Evolutionary conservation across 1,140 invertebrate species (phyloP).

Genomic region (Chlorops oryzae): DNA sequence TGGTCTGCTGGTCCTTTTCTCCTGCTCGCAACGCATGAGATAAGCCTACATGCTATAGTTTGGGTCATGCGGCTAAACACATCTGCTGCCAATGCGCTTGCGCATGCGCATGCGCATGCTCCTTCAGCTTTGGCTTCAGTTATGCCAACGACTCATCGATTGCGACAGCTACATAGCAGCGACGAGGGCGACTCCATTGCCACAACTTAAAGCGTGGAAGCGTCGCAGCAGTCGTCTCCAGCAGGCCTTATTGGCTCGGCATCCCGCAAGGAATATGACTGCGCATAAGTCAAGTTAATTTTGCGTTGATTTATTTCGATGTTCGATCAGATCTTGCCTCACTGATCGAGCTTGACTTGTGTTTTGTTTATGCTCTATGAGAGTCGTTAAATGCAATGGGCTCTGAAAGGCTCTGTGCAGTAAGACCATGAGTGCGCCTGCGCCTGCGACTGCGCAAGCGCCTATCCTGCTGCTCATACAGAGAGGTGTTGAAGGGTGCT

Average conservation of each 20-base stretch:
- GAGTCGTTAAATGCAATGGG: not conserved
- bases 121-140: too few relatives aligned
- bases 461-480: not conserved
- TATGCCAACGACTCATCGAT: too few relatives aligned
- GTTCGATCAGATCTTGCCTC: constrained; percentile 16
- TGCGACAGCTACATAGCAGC: too few relatives aligned
- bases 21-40: too few relatives aligned
- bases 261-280: constrained; percentile 23
- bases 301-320: constrained; percentile 26
- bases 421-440: not conserved
- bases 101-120: not conserved
- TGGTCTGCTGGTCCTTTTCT: constrained; percentile 1
- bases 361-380: constrained; percentile 1
- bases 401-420: too few relatives aligned
- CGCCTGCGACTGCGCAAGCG: not conserved
- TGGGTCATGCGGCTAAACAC: not conserved
- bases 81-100: not conserved
- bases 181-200: too few relatives aligned
- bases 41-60: too few relatives aligned
- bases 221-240: not conserved
- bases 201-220: too few relatives aligned
- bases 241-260: constrained; percentile 9
- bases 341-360: not conserved
- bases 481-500: constrained; percentile 20
- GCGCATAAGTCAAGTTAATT: constrained; percentile 24